These are phyloP conservation scores for Lithosia quadra DNA, from an alignment of 2,888 invertebrate species.

Conservation along the genomic window DNA sequence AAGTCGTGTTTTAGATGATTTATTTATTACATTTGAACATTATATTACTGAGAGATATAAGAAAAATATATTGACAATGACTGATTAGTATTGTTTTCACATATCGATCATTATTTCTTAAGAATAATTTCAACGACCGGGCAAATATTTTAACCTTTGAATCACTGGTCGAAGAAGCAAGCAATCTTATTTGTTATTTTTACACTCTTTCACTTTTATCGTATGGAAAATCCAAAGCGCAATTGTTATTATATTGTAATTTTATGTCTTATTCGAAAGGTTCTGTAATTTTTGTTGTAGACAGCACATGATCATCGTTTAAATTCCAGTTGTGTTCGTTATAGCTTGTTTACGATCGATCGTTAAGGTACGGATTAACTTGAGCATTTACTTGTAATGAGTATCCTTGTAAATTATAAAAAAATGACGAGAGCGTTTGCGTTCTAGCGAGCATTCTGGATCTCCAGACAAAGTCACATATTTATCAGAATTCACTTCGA, in stretches of 20 bases:
- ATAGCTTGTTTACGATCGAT: too few relatives aligned
- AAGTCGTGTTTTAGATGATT: not conserved
- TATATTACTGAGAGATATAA: not conserved
- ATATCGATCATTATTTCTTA: not conserved
- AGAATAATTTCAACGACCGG: conserved; percentile 9
- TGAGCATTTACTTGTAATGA: too few relatives aligned
- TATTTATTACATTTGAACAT: not conserved
- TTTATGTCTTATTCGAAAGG: not conserved
- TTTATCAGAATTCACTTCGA: too few relatives aligned
- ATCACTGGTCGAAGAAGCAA: conserved; percentile 9
- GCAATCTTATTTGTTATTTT: conserved; percentile 12
- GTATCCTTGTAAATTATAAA: too few relatives aligned
- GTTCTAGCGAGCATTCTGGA: too few relatives aligned
- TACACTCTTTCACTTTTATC: conserved; percentile 6
- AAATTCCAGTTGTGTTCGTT: too few relatives aligned
- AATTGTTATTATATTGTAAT: not conserved
- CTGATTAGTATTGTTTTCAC: not conserved
- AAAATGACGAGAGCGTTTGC: too few relatives aligned
- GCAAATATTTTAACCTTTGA: conserved; percentile 1
- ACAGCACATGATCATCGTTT: not conserved
- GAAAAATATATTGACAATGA: not conserved
- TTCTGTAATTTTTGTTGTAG: not conserved
- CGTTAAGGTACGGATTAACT: too few relatives aligned
- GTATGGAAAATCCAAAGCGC: not conserved
- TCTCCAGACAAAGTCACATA: too few relatives aligned